A percentile compares a stretch with the other conserved stretches of the same genome.
Conservation (phyloP, 1,140 invertebrate genomes). For the Schlechtendalia chinensis region DNA sequence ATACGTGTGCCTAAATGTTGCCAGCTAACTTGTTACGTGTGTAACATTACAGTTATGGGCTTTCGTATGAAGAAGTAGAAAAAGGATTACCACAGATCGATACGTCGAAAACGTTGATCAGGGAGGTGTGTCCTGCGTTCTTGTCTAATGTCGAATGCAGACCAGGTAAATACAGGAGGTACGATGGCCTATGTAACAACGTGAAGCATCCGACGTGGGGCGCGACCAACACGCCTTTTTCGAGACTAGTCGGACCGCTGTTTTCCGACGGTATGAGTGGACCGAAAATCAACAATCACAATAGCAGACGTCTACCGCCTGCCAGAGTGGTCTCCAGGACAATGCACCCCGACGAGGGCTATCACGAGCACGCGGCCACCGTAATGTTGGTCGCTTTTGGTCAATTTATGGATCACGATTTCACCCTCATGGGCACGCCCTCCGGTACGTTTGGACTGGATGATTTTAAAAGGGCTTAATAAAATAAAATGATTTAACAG, state of each 20-base stretch:
- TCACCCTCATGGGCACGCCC: constrained; percentile 59
- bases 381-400: constrained; percentile 61
- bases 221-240: constrained; percentile 76
- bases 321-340: constrained; percentile 59
- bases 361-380: constrained; percentile 58
- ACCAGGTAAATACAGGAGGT: constrained; percentile 82
- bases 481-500: too few relatives aligned
- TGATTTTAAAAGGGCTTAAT: too few relatives aligned
- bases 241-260: constrained; percentile 70
- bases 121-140: constrained; percentile 83
- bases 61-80: constrained; percentile 82
- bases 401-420: constrained; percentile 62
- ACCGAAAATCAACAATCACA: constrained; percentile 54
- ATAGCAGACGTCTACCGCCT: constrained; percentile 57
- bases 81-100: constrained; percentile 84
- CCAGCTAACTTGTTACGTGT: not conserved
- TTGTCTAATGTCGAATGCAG: constrained; percentile 82
- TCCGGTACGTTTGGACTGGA: constrained; percentile 55
- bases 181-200: constrained; percentile 93
- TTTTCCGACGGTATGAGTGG: constrained; percentile 78
- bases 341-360: constrained; percentile 58
- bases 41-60: constrained; percentile 66
- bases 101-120: constrained; percentile 82
- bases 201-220: constrained; percentile 87
- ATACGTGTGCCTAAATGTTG: not conserved